Conservation (phyloP, 2,113 vertebrate genomes). For the Bubo bubo region DNA sequence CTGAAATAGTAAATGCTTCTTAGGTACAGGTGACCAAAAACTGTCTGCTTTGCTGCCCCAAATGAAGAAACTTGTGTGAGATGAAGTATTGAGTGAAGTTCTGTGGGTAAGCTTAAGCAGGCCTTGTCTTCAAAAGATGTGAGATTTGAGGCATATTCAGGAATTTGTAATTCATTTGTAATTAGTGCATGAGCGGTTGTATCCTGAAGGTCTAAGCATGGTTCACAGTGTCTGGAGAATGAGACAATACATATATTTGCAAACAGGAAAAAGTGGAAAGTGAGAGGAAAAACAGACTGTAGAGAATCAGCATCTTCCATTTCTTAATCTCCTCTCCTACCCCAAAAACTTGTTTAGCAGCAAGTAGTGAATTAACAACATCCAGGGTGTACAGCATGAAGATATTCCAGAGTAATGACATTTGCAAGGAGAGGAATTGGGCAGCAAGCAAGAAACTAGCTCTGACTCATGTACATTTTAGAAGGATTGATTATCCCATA, state of each 20-base stretch:
- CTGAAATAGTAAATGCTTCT: background rate
- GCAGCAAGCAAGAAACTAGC: background rate
- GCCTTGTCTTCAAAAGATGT: background rate
- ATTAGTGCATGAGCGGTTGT: background rate
- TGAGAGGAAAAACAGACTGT: background rate
- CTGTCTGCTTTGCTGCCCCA: background rate
- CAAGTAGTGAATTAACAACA: background rate
- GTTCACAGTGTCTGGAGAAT: background rate
- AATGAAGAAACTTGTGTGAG: background rate
- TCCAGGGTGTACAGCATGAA: background rate
- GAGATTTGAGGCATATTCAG: background rate
- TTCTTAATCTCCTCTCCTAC: background rate
- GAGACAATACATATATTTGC: fast-evolving
- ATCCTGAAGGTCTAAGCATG: background rate
- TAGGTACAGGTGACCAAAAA: background rate
- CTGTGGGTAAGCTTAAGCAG: background rate
- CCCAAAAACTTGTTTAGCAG: background rate
- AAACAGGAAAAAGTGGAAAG: background rate
- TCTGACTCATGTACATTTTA: background rate
- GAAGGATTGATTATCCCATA: background rate
- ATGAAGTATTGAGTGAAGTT: background rate
- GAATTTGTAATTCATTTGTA: background rate
- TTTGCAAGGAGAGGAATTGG: background rate
- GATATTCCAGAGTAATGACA: background rate
- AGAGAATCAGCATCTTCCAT: background rate